Evolutionary conservation across 1,140 invertebrate genomes (phyloP), one percentile per base, ranked within the genome.

Genomic region (Solen grandis): DNA sequence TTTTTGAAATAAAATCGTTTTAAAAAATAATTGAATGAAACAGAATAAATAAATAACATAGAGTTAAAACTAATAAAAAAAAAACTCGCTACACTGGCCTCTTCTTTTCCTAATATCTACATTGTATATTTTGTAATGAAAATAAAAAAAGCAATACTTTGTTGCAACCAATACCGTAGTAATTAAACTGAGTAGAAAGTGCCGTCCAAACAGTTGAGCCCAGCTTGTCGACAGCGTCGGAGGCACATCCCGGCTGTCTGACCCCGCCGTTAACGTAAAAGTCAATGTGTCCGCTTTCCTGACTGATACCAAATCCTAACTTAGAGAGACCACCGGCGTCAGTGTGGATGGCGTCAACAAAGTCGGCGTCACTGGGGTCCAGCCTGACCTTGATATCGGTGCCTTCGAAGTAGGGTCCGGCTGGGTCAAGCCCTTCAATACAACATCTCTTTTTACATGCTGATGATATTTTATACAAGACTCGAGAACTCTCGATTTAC

Each of bases 341-440:
- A 16, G 96, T 97, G 88, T 99, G 97, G 60, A 99, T 98, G 0
- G 98, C 97, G 90, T 99, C 98, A 0, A 99, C 97, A 90, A 98
- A 98, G 50, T 95, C 94, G 0, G 97, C 97, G 91, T 99, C 97
- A 27, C 88, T 85, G 5, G 88, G 86, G 68, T 93, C 92, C 19
- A 94, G 78, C 41, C 90, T 81, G 27, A 90, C 88, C n/a, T 94
- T 93, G 73, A 88, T 35, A 80, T 88, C 66, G 89, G 85, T 79
- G 92, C 92, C 93, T 81, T 94, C 91, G 83, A 95, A 96, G 77
- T 95, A 94, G 0, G 95, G 95, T 2, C 94, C 94, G 0, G 95
- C 95, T 10, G 95, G 95, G 90, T 96, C 95, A 38, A 96, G 84
- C 63, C 95, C 96, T 93, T 55, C 3, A 85, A 65, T n/a, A n/a